Percentiles rank a stretch among this genome's conserved stretches.
Conservation (phyloP, 37 sponge, comb jelly and placozoan species). For the Petrosia ficiformis region DNA sequence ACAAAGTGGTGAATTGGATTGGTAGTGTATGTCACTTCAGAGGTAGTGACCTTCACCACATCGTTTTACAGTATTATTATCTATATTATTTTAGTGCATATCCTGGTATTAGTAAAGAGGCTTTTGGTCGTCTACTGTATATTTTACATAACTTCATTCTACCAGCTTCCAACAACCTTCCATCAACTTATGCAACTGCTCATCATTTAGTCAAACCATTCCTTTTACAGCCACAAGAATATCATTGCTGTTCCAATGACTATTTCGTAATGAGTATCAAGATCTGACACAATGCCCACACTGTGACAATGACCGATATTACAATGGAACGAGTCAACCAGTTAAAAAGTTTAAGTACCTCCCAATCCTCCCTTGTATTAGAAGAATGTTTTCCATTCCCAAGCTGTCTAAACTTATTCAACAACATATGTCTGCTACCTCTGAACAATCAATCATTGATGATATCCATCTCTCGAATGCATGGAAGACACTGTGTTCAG, state of each 20-base stretch:
- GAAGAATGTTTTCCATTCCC: no score
- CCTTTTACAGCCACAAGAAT: background rate
- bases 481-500: background rate
- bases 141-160: conserved; percentile 2
- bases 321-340: background rate
- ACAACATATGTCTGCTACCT: background rate
- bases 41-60: no score
- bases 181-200: background rate
- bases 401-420: conserved; percentile 1
- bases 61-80: no score
- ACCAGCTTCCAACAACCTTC: background rate
- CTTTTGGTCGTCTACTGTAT: background rate
- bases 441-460: background rate
- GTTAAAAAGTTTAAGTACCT: background rate
- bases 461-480: background rate
- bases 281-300: background rate
- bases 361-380: background rate
- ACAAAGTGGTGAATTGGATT: no score
- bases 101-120: conserved; percentile 10
- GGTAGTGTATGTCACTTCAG: no score
- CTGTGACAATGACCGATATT: conserved; percentile 7
- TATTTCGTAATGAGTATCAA: conserved; percentile 1
- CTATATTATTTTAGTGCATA: background rate
- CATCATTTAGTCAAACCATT: background rate
- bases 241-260: conserved; percentile 17